phyloP scores from a whole-genome alignment of 2,113 vertebrate genomes.

The Lophura nycthemera region DNA sequence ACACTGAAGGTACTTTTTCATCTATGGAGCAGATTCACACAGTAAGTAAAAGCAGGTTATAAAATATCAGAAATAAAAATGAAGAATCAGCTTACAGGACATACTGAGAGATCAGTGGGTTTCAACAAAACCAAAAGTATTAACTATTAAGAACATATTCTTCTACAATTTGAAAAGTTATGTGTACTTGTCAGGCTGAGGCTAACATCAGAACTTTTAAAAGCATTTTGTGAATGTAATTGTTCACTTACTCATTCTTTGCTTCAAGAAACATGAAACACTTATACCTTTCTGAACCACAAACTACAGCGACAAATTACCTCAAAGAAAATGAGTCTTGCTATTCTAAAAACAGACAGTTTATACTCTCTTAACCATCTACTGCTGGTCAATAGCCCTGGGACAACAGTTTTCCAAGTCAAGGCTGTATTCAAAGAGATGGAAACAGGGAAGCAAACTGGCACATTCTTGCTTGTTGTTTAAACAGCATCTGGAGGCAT shows the following conservation, averaged over 20 bases:
- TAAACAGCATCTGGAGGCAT: neutral
- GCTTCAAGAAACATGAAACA: neutral
- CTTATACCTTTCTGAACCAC: neutral
- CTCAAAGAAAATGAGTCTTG: neutral
- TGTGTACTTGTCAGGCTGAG: neutral
- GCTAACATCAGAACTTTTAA: neutral
- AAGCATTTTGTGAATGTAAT: neutral
- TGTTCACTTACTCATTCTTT: neutral
- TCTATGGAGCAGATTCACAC: neutral
- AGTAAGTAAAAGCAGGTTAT: neutral
- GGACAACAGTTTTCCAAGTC: neutral
- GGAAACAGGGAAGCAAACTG: rapidly evolving
- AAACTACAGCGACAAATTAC: neutral
- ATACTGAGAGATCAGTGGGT: neutral
- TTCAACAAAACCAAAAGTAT: neutral
- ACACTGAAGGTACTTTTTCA: neutral
- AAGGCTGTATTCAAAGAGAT: neutral
- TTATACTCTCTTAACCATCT: neutral
- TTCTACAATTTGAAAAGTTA: neutral
- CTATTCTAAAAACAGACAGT: neutral
- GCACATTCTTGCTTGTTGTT: neutral
- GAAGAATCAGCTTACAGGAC: neutral
- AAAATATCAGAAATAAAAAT: neutral
- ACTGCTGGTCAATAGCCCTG: neutral
- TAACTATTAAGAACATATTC: neutral